phyloP scores from a whole-genome alignment of 2,113 vertebrate genomes.

The Sakesphorus luctuosus region DNA sequence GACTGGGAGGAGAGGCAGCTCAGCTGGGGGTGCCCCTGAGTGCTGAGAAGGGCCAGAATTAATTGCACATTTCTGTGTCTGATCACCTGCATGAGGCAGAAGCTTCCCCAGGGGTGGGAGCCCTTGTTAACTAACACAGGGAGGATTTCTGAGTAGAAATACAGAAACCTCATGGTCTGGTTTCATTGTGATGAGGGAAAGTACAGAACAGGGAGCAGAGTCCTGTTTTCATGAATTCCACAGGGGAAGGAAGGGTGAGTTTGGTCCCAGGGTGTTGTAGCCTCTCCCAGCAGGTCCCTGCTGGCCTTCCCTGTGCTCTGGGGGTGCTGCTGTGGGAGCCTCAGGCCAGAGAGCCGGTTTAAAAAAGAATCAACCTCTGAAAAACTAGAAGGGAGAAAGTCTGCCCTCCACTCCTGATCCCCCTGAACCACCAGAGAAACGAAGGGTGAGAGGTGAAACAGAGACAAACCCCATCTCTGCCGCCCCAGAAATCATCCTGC shows the following conservation, averaged over 20 bases:
- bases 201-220: not conserved
- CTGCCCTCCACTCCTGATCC: not conserved
- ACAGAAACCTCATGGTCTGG: not conserved
- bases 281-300: not conserved
- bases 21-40: not conserved
- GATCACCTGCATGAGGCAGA: not conserved
- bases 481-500: not conserved
- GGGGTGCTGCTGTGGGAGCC: not conserved
- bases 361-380: not conserved
- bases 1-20: not conserved
- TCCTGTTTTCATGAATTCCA: not conserved
- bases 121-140: not conserved
- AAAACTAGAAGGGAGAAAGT: not conserved
- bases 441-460: accelerated
- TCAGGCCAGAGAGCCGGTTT: not conserved
- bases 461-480: not conserved
- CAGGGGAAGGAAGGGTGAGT: not conserved
- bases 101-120: not conserved
- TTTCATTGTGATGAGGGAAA: not conserved
- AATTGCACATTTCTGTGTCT: not conserved
- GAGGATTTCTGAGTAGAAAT: not conserved
- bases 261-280: not conserved
- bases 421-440: not conserved
- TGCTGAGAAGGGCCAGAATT: not conserved
- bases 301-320: not conserved